Conservation (phyloP, 2,797 vertebrate genomes). For the Channa striata region DNA sequence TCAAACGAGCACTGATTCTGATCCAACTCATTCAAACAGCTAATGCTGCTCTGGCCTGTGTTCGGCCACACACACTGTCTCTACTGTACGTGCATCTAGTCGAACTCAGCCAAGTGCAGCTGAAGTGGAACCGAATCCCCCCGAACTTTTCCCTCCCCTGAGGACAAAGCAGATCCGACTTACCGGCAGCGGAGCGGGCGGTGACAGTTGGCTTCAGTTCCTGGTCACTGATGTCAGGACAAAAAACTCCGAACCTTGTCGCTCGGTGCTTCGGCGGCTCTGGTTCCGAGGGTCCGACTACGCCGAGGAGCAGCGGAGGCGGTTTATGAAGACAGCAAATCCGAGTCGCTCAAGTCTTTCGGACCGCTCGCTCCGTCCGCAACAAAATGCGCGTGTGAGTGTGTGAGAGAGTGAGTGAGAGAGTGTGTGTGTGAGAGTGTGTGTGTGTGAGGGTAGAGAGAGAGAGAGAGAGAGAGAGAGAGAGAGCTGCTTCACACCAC, state of each 20-base stretch:
- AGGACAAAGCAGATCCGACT: slow-evolving; percentile 32
- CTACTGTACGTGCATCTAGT: no score
- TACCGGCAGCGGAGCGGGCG: slow-evolving; percentile 56
- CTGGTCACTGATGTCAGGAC: slow-evolving; percentile 57
- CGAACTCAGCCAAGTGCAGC: not conserved
- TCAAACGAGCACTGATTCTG: no score
- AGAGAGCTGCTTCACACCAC: slow-evolving; percentile 26
- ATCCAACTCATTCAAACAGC: no score
- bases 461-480: no score
- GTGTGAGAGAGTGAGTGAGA: not conserved
- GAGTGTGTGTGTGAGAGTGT: slow-evolving; percentile 8
- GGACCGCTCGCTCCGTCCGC: slow-evolving; percentile 5
- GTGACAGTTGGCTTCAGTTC: slow-evolving; percentile 74
- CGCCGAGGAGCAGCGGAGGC: not conserved
- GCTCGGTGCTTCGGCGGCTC: not conserved
- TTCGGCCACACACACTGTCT: no score
- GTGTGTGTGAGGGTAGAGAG: not conserved
- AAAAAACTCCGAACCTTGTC: slow-evolving; percentile 20
- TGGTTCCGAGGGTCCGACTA: not conserved
- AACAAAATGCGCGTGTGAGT: not conserved
- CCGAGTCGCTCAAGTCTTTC: slow-evolving; percentile 14
- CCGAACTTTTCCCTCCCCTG: slow-evolving; percentile 4
- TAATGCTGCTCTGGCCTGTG: no score
- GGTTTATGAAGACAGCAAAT: not conserved
- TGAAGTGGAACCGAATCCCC: no score